A percentile compares a stretch with the other conserved stretches of the same genome.
Evolutionary conservation across 64 coral and sea anemone genomes (phyloP).

Genomic region (Dendronephthya gigantea): DNA sequence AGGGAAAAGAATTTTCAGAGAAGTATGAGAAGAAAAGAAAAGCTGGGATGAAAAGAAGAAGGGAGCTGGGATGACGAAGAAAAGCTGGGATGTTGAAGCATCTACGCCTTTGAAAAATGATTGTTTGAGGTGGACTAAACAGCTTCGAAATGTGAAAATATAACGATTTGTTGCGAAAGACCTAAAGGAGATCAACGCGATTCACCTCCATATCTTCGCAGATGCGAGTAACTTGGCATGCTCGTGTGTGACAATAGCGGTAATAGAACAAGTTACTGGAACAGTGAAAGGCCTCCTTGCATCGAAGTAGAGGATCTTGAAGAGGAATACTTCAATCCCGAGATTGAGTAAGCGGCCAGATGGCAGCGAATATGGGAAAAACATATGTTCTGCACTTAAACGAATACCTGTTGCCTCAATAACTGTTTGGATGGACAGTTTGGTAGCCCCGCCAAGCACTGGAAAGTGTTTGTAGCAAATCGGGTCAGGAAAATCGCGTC

Average conservation of each 20-base stretch:
- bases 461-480: constrained; percentile 48
- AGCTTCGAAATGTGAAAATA: neutral
- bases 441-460: constrained; percentile 9
- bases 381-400: constrained; percentile 36
- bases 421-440: constrained; percentile 47
- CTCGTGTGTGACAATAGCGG: constrained; percentile 25
- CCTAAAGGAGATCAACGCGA: neutral
- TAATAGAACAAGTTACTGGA: constrained; percentile 36
- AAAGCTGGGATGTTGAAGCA: neutral
- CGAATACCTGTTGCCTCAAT: constrained; percentile 40
- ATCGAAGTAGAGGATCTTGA: constrained; percentile 40
- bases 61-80: no score
- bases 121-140: neutral
- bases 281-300: constrained; percentile 36
- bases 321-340: constrained; percentile 44
- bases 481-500: constrained; percentile 30
- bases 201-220: constrained; percentile 38
- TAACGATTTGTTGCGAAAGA: neutral
- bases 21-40: neutral
- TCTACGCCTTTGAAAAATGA: neutral
- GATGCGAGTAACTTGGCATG: constrained; percentile 45
- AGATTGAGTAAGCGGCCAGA: constrained; percentile 45
- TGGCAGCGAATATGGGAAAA: constrained; percentile 53
- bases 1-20: neutral
- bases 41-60: no score